Percentiles rank a stretch among this genome's conserved stretches.
These are phyloP conservation scores for Brenthis hecate DNA, from an alignment of 2,888 invertebrate genomes.

Conservation along the genomic window DNA sequence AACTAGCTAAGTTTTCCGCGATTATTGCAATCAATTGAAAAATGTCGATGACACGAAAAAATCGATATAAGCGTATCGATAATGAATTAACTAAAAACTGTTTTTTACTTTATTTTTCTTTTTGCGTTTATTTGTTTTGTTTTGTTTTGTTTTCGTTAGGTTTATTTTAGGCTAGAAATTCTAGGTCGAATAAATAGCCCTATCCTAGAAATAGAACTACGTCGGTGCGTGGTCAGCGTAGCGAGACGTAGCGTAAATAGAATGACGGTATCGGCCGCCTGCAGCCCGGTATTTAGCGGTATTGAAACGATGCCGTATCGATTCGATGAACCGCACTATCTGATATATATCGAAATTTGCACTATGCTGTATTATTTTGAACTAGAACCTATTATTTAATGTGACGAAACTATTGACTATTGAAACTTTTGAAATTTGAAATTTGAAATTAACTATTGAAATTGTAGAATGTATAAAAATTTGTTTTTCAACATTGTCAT, in stretches of 20 bases:
- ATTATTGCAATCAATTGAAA: slow-evolving; percentile 45
- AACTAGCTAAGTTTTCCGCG: slow-evolving; percentile 60
- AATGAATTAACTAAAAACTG: slow-evolving; percentile 4
- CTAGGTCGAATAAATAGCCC: slow-evolving; percentile 65
- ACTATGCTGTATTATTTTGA: not conserved
- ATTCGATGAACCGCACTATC: slow-evolving; percentile 16
- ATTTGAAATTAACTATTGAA: no score
- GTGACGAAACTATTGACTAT: not conserved
- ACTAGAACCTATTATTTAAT: not conserved
- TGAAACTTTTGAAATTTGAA: no score
- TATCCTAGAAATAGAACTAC: slow-evolving; percentile 62
- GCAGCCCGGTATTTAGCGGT: slow-evolving; percentile 44
- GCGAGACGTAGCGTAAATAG: slow-evolving; percentile 69
- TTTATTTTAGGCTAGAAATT: slow-evolving; percentile 57
- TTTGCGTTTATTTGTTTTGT: slow-evolving; percentile 29
- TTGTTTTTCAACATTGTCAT: no score
- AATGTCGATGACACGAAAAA: slow-evolving; percentile 18
- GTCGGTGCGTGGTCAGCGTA: slow-evolving; percentile 57
- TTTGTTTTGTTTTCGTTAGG: not conserved
- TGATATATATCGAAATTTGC: slow-evolving; percentile 1
- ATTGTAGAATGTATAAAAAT: no score
- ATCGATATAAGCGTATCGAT: slow-evolving; percentile 23
- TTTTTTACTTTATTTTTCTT: slow-evolving; percentile 1
- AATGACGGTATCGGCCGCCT: slow-evolving; percentile 48
- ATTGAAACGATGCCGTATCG: slow-evolving; percentile 30